Evolutionary conservation across 2,113 vertebrate species (phyloP).

Genomic region (Petaurus breviceps): DNA sequence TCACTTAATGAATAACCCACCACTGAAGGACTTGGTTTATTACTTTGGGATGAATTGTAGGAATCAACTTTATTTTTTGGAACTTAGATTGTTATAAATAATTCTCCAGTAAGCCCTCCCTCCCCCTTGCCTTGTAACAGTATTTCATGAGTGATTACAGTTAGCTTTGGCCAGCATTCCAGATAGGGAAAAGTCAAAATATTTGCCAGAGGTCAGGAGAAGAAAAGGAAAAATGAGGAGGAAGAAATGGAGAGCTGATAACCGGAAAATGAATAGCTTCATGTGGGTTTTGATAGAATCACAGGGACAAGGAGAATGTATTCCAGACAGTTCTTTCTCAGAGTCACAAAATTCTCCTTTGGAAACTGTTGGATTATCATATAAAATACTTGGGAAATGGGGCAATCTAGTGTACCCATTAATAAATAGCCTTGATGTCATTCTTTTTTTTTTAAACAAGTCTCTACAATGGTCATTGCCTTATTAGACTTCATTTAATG

Average conservation of each 20-base stretch:
- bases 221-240: constrained; percentile 21
- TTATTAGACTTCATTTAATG: not conserved
- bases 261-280: constrained; percentile 43
- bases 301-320: not conserved
- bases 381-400: constrained; percentile 17
- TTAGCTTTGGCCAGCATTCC: constrained; percentile 59
- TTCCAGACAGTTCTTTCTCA: not conserved
- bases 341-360: constrained; percentile 9
- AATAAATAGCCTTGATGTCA: constrained; percentile 28
- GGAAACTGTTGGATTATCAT: constrained; percentile 45
- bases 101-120: not conserved
- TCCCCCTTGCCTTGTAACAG: constrained; percentile 4
- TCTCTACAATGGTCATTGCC: not conserved
- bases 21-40: not conserved
- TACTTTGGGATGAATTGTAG: not conserved
- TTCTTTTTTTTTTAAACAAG: not conserved
- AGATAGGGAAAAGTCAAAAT: constrained; percentile 71
- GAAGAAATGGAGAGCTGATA: constrained; percentile 45
- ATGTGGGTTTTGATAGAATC: not conserved
- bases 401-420: constrained; percentile 18
- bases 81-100: not conserved
- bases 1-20: constrained; percentile 38
- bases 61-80: not conserved
- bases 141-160: constrained; percentile 33
- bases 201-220: constrained; percentile 57